These are phyloP conservation scores for Vanessa atalanta DNA, from an alignment of 1,140 invertebrate genomes.

Conservation along the genomic window DNA sequence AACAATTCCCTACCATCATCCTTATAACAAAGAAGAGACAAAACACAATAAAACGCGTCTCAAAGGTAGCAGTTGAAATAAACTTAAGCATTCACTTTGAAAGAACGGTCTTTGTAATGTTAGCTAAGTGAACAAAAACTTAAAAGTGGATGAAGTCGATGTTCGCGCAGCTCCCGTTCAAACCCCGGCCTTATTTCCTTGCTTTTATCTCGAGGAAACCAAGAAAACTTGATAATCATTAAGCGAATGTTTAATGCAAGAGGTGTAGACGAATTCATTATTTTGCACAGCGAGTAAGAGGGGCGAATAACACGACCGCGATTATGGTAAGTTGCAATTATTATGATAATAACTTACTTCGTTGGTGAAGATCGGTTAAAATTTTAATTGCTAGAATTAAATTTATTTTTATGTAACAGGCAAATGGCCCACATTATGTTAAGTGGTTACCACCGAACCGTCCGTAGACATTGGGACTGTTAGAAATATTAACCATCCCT, in stretches of 20 bases:
- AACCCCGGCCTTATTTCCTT: slow-evolving; percentile 1
- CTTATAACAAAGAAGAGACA: neutral
- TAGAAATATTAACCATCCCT: too few relatives aligned
- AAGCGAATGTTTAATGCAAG: slow-evolving; percentile 44
- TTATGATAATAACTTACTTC: slow-evolving; percentile 11
- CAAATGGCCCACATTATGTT: too few relatives aligned
- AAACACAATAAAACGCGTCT: slow-evolving; percentile 6
- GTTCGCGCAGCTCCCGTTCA: neutral
- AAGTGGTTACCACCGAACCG: too few relatives aligned
- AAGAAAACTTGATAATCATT: slow-evolving; percentile 39
- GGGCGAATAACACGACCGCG: slow-evolving; percentile 19
- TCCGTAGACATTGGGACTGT: too few relatives aligned
- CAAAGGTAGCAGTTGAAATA: slow-evolving; percentile 5
- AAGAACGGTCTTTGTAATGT: slow-evolving; percentile 1
- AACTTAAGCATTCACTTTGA: slow-evolving; percentile 1
- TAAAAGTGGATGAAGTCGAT: neutral
- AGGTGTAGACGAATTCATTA: slow-evolving; percentile 53
- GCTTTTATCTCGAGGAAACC: neutral
- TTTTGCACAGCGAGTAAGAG: slow-evolving; percentile 49
- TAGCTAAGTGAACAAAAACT: slow-evolving; percentile 9
- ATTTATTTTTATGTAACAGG: too few relatives aligned
- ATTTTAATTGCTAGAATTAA: neutral
- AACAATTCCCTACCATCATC: neutral
- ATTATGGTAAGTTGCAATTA: slow-evolving; percentile 24
- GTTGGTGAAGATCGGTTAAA: neutral